Base-by-base conservation (phyloP, 2,113 vertebrate species). In the Leptodactylus fuscus region DNA sequence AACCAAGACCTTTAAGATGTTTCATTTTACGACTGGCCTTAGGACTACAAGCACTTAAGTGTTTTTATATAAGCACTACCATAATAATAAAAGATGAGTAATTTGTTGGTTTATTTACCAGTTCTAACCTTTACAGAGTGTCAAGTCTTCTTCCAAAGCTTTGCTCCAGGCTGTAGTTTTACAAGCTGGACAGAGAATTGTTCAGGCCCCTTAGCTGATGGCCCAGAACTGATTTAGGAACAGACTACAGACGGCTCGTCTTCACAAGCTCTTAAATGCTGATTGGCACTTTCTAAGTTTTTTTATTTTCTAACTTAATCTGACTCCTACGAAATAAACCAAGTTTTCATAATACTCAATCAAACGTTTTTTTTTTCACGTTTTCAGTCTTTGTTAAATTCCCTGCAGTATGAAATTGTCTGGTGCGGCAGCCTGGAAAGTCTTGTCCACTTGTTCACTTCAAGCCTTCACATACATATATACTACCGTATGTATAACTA, bases 61-160 rank as follows among this genome's bases (percentile, higher is more conserved):
- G 93, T 93, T 93, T 92, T 92, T 92, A 90, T 89, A 89, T 91
- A 94, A 96, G 95, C 89, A 92, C 87, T 89, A 93, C 90, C 87
- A 95, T 95, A 96, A 95, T 95, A 97, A 96, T 98, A 97, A 98
- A 97, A 95, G 92, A 94, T 89, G 94, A 95, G 94, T 93, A 93
- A 92, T 94, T 95, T 93, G 93, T 94, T 96, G 94, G 94, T 93
- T 96, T 95, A 95, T 96, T 96, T 96, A 94, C 93, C 94, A 91
- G 88, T 93, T 94, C 90, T 96, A 97, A 96, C 95, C 96, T 97
- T 97, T 97, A 94, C 88, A 96, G 94, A 94, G 95, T 96, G 95
- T 94, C 91, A 94, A 90, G 90, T 89, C 88, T 91, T 92, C 90
- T 94, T 95, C 89, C 92, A 96, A 96, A 92, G 92, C 93, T 91